Evolutionary conservation across 1,140 invertebrate species (phyloP).

Genomic region (Magallana angulata): DNA sequence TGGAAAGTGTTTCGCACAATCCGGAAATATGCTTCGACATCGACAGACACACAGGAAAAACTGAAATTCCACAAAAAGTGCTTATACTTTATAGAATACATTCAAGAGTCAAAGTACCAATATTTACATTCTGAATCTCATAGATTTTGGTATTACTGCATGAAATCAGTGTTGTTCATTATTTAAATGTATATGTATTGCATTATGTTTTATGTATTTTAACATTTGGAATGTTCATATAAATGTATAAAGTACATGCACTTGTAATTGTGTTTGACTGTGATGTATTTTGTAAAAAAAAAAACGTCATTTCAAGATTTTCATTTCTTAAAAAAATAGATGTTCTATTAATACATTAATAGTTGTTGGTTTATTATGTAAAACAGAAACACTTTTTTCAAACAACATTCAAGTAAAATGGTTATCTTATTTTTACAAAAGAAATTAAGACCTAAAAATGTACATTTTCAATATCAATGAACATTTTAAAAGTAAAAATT

Average conservation of each 20-base stretch:
- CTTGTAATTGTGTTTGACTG: background rate
- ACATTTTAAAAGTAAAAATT: too few relatives aligned
- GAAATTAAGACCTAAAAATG: too few relatives aligned
- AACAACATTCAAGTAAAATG: background rate
- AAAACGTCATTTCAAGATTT: background rate
- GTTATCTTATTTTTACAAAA: too few relatives aligned
- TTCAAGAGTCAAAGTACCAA: background rate
- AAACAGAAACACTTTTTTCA: background rate
- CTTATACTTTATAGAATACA: background rate
- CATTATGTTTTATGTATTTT: background rate
- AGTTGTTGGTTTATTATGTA: background rate
- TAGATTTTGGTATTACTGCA: too few relatives aligned
- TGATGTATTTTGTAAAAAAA: background rate
- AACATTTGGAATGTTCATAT: background rate
- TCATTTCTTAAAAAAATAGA: background rate
- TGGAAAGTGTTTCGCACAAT: constrained; percentile 94
- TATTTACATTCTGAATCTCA: background rate
- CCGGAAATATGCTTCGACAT: constrained; percentile 85
- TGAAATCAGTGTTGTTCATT: background rate
- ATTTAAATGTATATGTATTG: background rate
- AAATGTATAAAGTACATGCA: too few relatives aligned
- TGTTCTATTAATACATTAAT: background rate
- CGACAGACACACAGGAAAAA: constrained; percentile 45
- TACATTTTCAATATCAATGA: too few relatives aligned
- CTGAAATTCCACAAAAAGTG: background rate